Base-by-base conservation (phyloP, 2,888 invertebrate genomes). In the Ectropis crepuscularia region DNA sequence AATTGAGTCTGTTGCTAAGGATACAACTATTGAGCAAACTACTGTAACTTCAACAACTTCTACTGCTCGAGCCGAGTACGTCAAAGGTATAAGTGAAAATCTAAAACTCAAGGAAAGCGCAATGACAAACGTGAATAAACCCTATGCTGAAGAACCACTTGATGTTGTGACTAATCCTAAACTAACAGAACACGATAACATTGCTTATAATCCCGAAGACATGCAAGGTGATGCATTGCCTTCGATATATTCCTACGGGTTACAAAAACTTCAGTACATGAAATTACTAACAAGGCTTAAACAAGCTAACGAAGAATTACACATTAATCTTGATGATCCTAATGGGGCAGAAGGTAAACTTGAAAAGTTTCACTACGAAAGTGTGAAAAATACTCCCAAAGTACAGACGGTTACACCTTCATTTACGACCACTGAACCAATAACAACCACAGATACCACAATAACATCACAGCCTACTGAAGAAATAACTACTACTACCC, bases 191-290 rank as follows among this genome's bases (percentile, higher is more conserved):
- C 70, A 70, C 39, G 63, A 69, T 39, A 64, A 80, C 1, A 82
- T 92, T 61, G 92, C 88, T 55, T 92, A 92, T 66, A 86, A 88
- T 28, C 92, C 92, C 36, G 80, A 86, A 64, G 76, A 85, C 50
- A 92, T 92, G 92, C 92, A 92, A 81, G 77, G 81, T 59, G 92
- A 92, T 80, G 79, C 88, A 11, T 86, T 85, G 69, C 86, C 90
- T 62, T 90, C 89, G 5, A 82, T 90, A 61, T 86, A 85, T 70
- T 83, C 89, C 12, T 91, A 90, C 59, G 92, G 90, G 60, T 77
- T 89, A 53, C 89, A 90, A 85, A 90, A 88, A 70, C 85, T 89
- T 65, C 86, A 87, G 60, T 90, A 87, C 72, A 70, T 89, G 67
- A 89, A 88, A 80, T 72, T 90, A 70, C 79, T 88, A 74, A 82